Percentiles rank a stretch among this genome's conserved stretches.
phyloP scores from a whole-genome alignment of 1,140 invertebrate species.

The Drosophila melanica region DNA sequence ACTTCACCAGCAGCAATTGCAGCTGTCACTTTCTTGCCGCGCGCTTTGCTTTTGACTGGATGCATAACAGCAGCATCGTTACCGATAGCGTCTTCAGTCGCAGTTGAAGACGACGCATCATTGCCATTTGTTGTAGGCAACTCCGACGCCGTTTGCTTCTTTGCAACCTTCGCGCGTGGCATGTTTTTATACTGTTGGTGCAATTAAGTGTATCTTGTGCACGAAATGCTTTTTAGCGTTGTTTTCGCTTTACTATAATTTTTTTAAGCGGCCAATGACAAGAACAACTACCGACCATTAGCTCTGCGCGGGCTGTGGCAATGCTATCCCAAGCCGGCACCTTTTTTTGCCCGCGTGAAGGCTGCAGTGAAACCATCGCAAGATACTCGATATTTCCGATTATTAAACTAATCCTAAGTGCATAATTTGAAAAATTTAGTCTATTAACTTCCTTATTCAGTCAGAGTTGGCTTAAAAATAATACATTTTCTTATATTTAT shows the following conservation, averaged over 20 bases:
- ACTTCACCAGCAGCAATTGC: slow-evolving; percentile 13
- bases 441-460: background rate
- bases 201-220: background rate
- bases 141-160: slow-evolving; percentile 42
- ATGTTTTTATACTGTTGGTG: slow-evolving; percentile 23
- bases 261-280: slow-evolving; percentile 9
- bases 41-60: slow-evolving; percentile 47
- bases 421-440: background rate
- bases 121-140: slow-evolving; percentile 43
- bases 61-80: slow-evolving; percentile 13
- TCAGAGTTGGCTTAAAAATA: background rate
- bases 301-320: slow-evolving; percentile 63
- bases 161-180: slow-evolving; percentile 56
- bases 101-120: slow-evolving; percentile 20
- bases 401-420: background rate
- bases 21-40: slow-evolving; percentile 37
- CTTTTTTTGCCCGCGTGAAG: slow-evolving; percentile 22
- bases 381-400: slow-evolving; percentile 21
- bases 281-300: slow-evolving; percentile 30
- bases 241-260: slow-evolving; percentile 4
- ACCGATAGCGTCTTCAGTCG: slow-evolving; percentile 3
- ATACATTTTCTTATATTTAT: background rate
- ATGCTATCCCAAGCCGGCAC: slow-evolving; percentile 53
- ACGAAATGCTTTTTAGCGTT: background rate
- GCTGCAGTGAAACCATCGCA: slow-evolving; percentile 1